Percentiles rank a stretch among this genome's conserved stretches.
Conservation (phyloP, 2,113 vertebrate species). For the Mustela nigripes region DNA sequence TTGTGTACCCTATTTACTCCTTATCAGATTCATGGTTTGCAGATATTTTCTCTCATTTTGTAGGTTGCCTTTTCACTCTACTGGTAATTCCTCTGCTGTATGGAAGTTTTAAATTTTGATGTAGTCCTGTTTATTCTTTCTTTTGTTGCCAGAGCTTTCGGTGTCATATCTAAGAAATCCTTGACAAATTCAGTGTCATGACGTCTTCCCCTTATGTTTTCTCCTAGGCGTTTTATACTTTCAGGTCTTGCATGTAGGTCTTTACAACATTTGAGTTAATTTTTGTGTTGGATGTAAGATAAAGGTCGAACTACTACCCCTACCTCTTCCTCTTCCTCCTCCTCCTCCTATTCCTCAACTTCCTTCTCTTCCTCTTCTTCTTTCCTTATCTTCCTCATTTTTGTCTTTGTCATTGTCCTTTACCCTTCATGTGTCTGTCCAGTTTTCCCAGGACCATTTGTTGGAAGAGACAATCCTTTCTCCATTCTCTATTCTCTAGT, state of each 20-base stretch:
- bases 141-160: not conserved
- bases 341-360: not conserved
- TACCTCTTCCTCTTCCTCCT: not conserved
- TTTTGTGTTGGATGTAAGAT: not conserved
- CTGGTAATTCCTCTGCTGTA: not conserved
- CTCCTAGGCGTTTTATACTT: slow-evolving; percentile 27
- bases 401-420: not conserved
- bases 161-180: not conserved
- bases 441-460: not conserved
- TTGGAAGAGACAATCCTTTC: not conserved
- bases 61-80: not conserved
- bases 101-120: not conserved
- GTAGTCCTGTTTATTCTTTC: not conserved
- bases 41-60: not conserved
- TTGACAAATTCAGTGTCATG: not conserved
- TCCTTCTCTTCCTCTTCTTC: not conserved
- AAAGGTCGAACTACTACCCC: not conserved
- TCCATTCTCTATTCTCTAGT: not conserved
- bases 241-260: not conserved
- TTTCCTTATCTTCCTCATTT: not conserved
- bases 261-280: slow-evolving; percentile 1
- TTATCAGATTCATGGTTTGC: not conserved
- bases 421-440: not conserved
- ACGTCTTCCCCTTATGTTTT: not conserved
- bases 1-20: not conserved